These are phyloP conservation scores for Hycleus phaleratus DNA, from an alignment of 1,140 invertebrate species.

Conservation along the genomic window DNA sequence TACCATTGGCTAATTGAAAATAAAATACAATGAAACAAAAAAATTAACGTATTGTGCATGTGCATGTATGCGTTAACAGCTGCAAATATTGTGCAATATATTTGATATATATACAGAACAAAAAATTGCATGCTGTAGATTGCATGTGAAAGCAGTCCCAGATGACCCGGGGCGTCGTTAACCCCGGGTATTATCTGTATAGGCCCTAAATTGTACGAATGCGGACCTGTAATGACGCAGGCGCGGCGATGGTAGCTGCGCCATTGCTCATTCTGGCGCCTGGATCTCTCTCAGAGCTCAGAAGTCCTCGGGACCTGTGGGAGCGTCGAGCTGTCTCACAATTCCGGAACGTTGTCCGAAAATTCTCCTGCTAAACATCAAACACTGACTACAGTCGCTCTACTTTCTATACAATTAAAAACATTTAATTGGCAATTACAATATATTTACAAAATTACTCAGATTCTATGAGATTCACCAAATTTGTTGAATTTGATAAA, in stretches of 20 bases:
- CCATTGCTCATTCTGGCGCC: slow-evolving; percentile 50
- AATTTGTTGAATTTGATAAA: too few species aligned
- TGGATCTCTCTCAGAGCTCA: slow-evolving; percentile 19
- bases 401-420: slow-evolving; percentile 1
- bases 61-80: background rate
- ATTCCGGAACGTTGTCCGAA: background rate
- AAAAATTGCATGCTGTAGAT: slow-evolving; percentile 7
- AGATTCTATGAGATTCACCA: background rate
- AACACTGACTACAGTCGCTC: slow-evolving; percentile 26
- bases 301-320: slow-evolving; percentile 17
- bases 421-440: background rate
- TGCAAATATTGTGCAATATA: background rate
- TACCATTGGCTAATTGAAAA: background rate
- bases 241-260: slow-evolving; percentile 56
- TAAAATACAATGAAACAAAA: background rate
- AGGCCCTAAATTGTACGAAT: slow-evolving; percentile 18
- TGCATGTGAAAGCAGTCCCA: slow-evolving; percentile 9
- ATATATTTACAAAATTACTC: background rate
- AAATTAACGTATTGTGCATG: background rate
- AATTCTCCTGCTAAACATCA: slow-evolving; percentile 31
- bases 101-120: background rate
- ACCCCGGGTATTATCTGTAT: slow-evolving; percentile 1
- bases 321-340: slow-evolving; percentile 14
- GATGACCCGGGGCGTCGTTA: slow-evolving; percentile 15
- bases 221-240: slow-evolving; percentile 57